phyloP scores from a whole-genome alignment of 1,140 invertebrate species.

The Drosophila oshimai region DNA sequence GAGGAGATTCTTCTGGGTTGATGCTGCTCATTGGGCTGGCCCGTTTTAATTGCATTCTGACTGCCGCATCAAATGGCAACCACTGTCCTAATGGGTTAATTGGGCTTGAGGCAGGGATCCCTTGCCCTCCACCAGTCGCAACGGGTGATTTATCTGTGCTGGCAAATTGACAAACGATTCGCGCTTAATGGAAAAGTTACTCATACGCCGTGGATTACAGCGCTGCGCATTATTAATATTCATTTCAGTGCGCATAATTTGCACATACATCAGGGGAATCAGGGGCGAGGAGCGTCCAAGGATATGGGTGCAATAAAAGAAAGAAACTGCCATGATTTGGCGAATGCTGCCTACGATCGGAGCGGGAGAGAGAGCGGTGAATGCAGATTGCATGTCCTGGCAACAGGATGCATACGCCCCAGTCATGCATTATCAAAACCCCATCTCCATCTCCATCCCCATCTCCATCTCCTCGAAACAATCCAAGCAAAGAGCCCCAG shows the following conservation, averaged over 20 bases:
- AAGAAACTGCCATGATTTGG: constrained; percentile 60
- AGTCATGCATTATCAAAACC: constrained; percentile 60
- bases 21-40: constrained; percentile 22
- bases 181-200: constrained; percentile 61
- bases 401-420: constrained; percentile 34
- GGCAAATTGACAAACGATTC: constrained; percentile 67
- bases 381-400: constrained; percentile 70
- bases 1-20: neutral
- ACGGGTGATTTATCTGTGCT: constrained; percentile 47
- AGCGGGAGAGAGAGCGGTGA: constrained; percentile 2
- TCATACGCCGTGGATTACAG: constrained; percentile 36
- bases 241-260: constrained; percentile 51
- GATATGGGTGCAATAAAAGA: constrained; percentile 47
- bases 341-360: constrained; percentile 35
- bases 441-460: too few species aligned
- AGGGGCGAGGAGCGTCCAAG: neutral
- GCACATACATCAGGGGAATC: constrained; percentile 44
- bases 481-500: constrained; percentile 31
- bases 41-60: constrained; percentile 72
- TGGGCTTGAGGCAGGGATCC: constrained; percentile 61
- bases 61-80: constrained; percentile 62
- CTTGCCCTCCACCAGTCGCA: neutral
- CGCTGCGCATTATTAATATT: constrained; percentile 65
- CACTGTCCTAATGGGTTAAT: constrained; percentile 69
- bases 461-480: constrained; percentile 11